These are phyloP conservation scores for Zaprionus gabonicus DNA, from an alignment of 1,140 invertebrate species.

Conservation along the genomic window DNA sequence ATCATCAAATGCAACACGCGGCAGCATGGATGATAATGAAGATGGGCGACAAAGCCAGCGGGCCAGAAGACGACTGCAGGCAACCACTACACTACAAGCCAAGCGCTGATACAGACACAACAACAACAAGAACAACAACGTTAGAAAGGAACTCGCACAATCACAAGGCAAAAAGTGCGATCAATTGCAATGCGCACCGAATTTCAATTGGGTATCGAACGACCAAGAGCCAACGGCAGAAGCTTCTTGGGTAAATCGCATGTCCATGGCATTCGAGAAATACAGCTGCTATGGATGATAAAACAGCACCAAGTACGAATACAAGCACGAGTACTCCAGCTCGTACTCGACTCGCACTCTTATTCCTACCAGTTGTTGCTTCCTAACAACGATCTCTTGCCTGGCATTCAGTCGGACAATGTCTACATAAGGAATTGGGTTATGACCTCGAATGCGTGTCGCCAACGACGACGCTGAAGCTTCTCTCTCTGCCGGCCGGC, in stretches of 20 bases:
- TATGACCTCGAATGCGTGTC: slow-evolving; percentile 84
- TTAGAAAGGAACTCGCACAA: slow-evolving; percentile 73
- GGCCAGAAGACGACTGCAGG: slow-evolving; percentile 36
- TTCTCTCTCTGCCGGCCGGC: slow-evolving; percentile 3
- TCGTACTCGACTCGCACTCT: slow-evolving; percentile 9
- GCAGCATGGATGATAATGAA: slow-evolving; percentile 68
- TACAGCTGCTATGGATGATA: slow-evolving; percentile 62
- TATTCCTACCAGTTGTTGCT: slow-evolving; percentile 11
- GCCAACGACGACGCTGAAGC: slow-evolving; percentile 36
- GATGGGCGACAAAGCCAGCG: slow-evolving; percentile 74
- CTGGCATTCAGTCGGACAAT: slow-evolving; percentile 40
- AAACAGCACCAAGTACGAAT: slow-evolving; percentile 19
- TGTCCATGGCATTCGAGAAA: slow-evolving; percentile 55
- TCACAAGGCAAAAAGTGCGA: slow-evolving; percentile 77
- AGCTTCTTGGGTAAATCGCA: slow-evolving; percentile 45
- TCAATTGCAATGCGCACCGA: slow-evolving; percentile 79
- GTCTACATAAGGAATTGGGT: slow-evolving; percentile 77
- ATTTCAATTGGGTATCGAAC: slow-evolving; percentile 71
- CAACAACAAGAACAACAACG: slow-evolving; percentile 44
- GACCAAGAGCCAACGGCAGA: slow-evolving; percentile 15
- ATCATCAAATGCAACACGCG: slow-evolving; percentile 67
- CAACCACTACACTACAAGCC: slow-evolving; percentile 4
- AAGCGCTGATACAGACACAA: slow-evolving; percentile 12
- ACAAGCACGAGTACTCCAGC: slow-evolving; percentile 7
- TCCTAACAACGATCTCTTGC: slow-evolving; percentile 2